These are phyloP conservation scores for Eledone cirrhosa DNA, from an alignment of 2,888 invertebrate genomes.

Conservation along the genomic window DNA sequence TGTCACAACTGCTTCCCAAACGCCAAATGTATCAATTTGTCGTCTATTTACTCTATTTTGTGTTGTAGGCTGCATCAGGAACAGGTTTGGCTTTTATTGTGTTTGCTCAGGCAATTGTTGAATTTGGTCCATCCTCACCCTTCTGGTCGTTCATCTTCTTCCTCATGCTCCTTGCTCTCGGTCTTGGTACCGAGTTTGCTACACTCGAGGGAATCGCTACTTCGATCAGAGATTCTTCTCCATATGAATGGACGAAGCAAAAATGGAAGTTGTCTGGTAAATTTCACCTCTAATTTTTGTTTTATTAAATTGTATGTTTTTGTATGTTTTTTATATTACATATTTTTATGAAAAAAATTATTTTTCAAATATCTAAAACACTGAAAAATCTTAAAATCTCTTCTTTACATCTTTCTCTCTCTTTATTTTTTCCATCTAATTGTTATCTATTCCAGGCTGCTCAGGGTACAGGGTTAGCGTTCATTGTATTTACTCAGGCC, in stretches of 20 bases:
- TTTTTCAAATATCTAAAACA: neutral
- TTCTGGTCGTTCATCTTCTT: constrained; percentile 97
- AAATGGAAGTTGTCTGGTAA: constrained; percentile 69
- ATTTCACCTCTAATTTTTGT: constrained; percentile 8
- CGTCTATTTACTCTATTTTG: neutral
- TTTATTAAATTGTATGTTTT: no score
- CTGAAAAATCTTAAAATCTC: no score
- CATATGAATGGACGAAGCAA: constrained; percentile 88
- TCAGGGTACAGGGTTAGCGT: constrained; percentile 93
- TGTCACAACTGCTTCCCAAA: no score
- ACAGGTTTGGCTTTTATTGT: constrained; percentile 95
- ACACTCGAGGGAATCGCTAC: constrained; percentile 96
- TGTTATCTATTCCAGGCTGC: constrained; percentile 77
- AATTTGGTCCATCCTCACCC: constrained; percentile 86
- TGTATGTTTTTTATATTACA: neutral
- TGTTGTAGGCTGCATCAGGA: constrained; percentile 87
- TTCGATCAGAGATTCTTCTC: constrained; percentile 92
- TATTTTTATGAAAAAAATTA: neutral
- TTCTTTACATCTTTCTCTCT: no score
- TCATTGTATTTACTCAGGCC: constrained; percentile 97
- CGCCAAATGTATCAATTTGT: neutral
- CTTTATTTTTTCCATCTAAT: neutral
- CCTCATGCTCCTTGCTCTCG: constrained; percentile 91
- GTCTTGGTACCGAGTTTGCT: constrained; percentile 94
- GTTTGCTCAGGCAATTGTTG: constrained; percentile 94